Conservation (phyloP, 2,888 invertebrate genomes). For the Drosophila pegasa region DNA sequence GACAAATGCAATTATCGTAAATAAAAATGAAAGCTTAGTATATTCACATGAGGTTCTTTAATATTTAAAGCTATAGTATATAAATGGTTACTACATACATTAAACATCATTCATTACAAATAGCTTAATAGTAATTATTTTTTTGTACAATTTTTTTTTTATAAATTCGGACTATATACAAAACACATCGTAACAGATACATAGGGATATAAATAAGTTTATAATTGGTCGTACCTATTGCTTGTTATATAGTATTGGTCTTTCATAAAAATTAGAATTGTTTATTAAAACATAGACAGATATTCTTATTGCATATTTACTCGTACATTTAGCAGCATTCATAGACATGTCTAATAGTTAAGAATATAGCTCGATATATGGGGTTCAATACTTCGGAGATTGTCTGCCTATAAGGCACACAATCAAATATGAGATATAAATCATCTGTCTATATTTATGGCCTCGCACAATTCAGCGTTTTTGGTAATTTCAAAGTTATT, state of each 20-base stretch:
- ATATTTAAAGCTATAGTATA: conserved; percentile 49
- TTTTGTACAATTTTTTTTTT: conserved; percentile 2
- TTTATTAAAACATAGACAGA: conserved; percentile 4
- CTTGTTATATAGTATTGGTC: not conserved
- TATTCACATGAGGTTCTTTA: conserved; percentile 45
- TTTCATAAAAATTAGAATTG: not conserved
- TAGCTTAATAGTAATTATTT: not conserved
- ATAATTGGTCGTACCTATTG: not conserved
- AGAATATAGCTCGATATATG: not conserved
- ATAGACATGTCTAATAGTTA: not conserved
- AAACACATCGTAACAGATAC: conserved; percentile 1
- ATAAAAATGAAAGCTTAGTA: conserved; percentile 8
- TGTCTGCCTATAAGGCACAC: no score
- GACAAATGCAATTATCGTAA: conserved; percentile 74
- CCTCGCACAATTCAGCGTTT: no score
- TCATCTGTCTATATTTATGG: no score
- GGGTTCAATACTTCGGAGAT: no score
- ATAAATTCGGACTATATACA: conserved; percentile 18
- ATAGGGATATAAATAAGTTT: not conserved
- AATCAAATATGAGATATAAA: no score
- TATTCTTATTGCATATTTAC: not conserved
- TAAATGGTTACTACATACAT: conserved; percentile 38
- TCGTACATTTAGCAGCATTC: not conserved
- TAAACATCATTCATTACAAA: conserved; percentile 44
- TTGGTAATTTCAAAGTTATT: no score